Evolutionary conservation across 2,113 vertebrate genomes (phyloP), one percentile per base, ranked within the genome.

Genomic region (Grammomys dolichurus): DNA sequence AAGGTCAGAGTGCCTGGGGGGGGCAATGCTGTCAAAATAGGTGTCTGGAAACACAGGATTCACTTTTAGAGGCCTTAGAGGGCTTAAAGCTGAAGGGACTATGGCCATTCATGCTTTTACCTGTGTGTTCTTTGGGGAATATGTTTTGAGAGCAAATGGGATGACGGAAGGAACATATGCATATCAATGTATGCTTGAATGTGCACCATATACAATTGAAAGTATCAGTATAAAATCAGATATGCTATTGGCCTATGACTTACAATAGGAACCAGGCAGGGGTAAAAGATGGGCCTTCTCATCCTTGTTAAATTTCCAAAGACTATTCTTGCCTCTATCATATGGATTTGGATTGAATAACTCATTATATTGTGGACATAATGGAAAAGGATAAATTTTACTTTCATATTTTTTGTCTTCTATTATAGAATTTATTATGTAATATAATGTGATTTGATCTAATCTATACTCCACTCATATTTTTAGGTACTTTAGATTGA

Each of bases 301-400:
- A 40, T 78, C 33, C 67, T 65, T 89, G 33, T 56, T 89, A 70
- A 43, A 60, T 58, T 92, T 86, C 40, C 51, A 94, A 78, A 88
- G 54, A 16, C 9, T 84, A 63, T 56, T 84, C 40, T 78, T 14
- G 46, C n/a, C 28, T 67, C 40, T 80, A 12, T 89, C 72, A 46
- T 36, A 67, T 11, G 14, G 58, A 56, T 10, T n/a, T 54, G 33
- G 19, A 14, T 78, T 43, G 8, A 80, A 5, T 56, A 36, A 36
- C n/a, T 70, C n/a, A n/a, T 81, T 58, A 48, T 43, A n/a, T n/a
- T 48, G 17, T 22, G 43, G 10, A 72, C 5, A 65, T 36, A 77
- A 77, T 87, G 82, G 58, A 87, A 58, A 51, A 86, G 56, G 85
- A 65, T 54, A 87, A 87, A 87, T 78, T 54, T 16, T 82, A 46